Evolutionary conservation across 2,113 vertebrate species (phyloP).

Genomic region (Catharus minimus): DNA sequence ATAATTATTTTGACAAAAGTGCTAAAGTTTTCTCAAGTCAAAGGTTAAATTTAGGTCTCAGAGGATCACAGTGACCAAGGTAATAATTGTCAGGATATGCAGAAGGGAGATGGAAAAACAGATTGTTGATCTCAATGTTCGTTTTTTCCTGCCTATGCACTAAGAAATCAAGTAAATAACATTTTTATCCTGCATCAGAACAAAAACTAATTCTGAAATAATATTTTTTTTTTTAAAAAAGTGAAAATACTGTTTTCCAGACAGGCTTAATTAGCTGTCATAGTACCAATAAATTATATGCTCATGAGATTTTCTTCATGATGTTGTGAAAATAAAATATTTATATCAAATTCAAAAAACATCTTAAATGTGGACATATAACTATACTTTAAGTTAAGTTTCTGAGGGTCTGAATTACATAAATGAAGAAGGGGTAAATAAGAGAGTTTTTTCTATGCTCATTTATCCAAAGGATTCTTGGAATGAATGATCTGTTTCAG

Average conservation of each 20-base stretch:
- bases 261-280: neutral
- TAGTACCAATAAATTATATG: neutral
- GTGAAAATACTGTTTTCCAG: neutral
- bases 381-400: neutral
- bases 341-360: neutral
- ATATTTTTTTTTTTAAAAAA: neutral
- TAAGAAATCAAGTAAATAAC: neutral
- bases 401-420: neutral
- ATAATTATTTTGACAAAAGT: neutral
- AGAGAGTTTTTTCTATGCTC: rapidly evolving
- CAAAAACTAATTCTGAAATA: neutral
- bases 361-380: neutral
- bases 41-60: neutral
- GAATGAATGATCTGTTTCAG: neutral
- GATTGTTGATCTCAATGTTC: neutral
- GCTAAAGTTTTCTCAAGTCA: neutral
- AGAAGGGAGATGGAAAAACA: neutral
- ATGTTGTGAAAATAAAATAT: neutral
- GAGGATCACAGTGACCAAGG: neutral
- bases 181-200: neutral
- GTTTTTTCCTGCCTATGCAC: neutral
- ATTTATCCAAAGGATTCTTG: neutral
- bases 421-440: neutral
- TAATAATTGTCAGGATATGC: neutral
- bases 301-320: neutral